These are phyloP conservation scores for Muscina levida DNA, from an alignment of 2,888 invertebrate genomes.

Conservation along the genomic window DNA sequence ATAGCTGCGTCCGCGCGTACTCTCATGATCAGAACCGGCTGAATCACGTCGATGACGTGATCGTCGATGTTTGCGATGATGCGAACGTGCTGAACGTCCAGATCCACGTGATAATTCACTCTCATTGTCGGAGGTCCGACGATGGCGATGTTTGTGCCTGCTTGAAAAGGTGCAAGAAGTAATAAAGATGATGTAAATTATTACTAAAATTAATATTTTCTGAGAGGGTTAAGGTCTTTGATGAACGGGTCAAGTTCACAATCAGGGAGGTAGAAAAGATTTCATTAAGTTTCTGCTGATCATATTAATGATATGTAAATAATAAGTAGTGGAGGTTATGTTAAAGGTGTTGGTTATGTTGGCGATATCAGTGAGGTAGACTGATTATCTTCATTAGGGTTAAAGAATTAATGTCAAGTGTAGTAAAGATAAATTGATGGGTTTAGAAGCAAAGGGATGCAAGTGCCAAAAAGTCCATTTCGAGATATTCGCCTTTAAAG, in stretches of 20 bases:
- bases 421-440: too few species aligned
- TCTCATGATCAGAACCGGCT: conserved; percentile 85
- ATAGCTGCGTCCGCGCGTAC: conserved; percentile 81
- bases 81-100: conserved; percentile 88
- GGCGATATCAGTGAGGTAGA: too few species aligned
- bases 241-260: background rate
- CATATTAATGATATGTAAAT: too few species aligned
- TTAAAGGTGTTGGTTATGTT: too few species aligned
- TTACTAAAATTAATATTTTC: background rate
- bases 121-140: conserved; percentile 92
- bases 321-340: too few species aligned
- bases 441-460: too few species aligned
- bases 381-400: too few species aligned
- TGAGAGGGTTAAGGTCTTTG: background rate
- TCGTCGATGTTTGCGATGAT: conserved; percentile 87
- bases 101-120: conserved; percentile 93
- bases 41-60: conserved; percentile 86
- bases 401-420: too few species aligned
- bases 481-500: too few species aligned
- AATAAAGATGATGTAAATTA: conserved; percentile 21
- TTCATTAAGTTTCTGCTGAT: too few species aligned
- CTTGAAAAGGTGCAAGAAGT: background rate
- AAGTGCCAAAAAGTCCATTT: too few species aligned
- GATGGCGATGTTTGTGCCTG: conserved; percentile 89
- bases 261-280: too few species aligned